phyloP scores from a whole-genome alignment of 2,888 invertebrate genomes.

The Drosophila greeni region DNA sequence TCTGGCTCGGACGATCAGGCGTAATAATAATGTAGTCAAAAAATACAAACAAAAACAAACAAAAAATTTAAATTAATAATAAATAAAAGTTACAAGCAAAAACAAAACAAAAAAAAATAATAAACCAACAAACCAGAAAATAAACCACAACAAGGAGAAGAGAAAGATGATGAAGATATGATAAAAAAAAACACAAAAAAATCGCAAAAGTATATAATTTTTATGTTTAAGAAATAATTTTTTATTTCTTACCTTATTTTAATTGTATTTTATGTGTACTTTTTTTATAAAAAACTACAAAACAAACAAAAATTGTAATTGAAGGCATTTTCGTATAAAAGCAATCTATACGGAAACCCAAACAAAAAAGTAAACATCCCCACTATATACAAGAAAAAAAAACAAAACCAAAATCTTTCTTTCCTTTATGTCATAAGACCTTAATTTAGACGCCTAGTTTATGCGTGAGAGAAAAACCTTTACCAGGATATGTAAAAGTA shows the following conservation, averaged over 20 bases:
- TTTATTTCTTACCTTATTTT: conserved; percentile 78
- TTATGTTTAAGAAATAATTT: conserved; percentile 78
- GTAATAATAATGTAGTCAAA: conserved; percentile 79
- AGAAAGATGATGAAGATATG: conserved; percentile 25
- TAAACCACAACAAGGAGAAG: conserved; percentile 56
- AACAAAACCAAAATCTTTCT: conserved; percentile 58
- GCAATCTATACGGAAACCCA: conserved; percentile 53
- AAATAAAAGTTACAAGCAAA: conserved; percentile 74
- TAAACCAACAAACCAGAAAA: conserved; percentile 70
- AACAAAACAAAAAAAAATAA: conserved; percentile 63
- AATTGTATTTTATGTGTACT: conserved; percentile 78
- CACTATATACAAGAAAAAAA: conserved; percentile 52
- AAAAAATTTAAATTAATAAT: conserved; percentile 71
- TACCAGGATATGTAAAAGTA: conserved; percentile 25
- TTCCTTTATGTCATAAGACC: conserved; percentile 69
- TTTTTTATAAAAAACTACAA: conserved; percentile 76
- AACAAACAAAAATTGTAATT: conserved; percentile 65
- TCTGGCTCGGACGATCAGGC: conserved; percentile 78
- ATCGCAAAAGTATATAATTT: conserved; percentile 75
- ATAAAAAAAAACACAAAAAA: conserved; percentile 72
- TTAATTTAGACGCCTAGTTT: conserved; percentile 63
- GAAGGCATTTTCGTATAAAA: conserved; percentile 56
- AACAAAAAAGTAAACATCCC: conserved; percentile 67
- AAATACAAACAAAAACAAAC: conserved; percentile 70
- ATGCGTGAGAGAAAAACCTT: conserved; percentile 28